phyloP scores from a whole-genome alignment of 2,113 vertebrate genomes.

The Thryonomys swinderianus region DNA sequence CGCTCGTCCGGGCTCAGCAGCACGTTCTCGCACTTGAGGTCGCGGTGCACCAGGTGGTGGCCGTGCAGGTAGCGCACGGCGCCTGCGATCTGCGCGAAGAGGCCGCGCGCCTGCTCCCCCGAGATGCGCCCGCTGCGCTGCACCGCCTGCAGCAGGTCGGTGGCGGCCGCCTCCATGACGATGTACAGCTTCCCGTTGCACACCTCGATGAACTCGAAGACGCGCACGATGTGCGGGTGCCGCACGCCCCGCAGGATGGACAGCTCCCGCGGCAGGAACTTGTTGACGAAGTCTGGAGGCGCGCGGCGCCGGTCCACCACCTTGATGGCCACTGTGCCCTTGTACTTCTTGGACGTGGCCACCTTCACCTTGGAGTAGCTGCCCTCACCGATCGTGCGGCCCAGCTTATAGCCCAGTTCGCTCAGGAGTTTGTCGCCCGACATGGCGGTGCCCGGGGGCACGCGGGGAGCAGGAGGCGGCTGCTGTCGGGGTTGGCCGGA shows the following conservation, averaged over 20 bases:
- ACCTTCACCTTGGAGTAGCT: conserved; percentile 83
- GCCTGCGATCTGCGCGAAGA: conserved; percentile 87
- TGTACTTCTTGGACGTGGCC: conserved; percentile 87
- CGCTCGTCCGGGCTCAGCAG: conserved; percentile 83
- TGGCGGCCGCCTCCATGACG: conserved; percentile 88
- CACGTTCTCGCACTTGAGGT: conserved; percentile 90
- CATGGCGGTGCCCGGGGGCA: conserved; percentile 71
- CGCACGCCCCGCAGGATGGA: conserved; percentile 84
- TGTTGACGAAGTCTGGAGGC: conserved; percentile 82
- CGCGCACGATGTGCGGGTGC: conserved; percentile 87
- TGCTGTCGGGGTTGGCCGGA: conserved; percentile 64
- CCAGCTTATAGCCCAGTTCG: conserved; percentile 78
- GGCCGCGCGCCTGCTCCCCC: conserved; percentile 76
- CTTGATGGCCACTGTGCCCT: conserved; percentile 82
- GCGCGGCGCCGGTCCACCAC: conserved; percentile 83
- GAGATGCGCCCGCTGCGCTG: conserved; percentile 83
- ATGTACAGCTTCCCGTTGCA: conserved; percentile 86
- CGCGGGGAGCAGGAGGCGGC: conserved; percentile 67
- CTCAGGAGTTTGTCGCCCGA: conserved; percentile 73
- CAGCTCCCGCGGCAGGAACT: conserved; percentile 89
- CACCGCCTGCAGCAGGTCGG: conserved; percentile 86
- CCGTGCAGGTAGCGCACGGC: conserved; percentile 88
- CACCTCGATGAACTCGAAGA: conserved; percentile 87
- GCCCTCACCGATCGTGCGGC: conserved; percentile 72
- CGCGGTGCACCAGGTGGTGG: conserved; percentile 86